A percentile compares a stretch with the other conserved stretches of the same genome.
These are phyloP conservation scores for Podilymbus podiceps DNA, from an alignment of 2,113 vertebrate genomes.

Conservation along the genomic window DNA sequence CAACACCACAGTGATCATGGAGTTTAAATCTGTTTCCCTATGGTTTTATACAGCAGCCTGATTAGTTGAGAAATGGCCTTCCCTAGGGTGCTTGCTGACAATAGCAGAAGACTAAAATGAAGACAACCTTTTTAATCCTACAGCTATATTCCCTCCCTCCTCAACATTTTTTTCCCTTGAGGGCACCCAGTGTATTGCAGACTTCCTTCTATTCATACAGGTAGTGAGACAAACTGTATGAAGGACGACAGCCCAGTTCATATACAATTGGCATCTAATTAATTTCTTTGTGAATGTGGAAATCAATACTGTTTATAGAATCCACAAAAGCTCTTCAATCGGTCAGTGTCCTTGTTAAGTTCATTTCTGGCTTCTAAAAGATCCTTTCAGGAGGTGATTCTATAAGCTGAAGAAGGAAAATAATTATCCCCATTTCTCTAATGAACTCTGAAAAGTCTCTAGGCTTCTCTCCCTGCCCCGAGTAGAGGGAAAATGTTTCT, in stretches of 20 bases:
- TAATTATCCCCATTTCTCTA: background rate
- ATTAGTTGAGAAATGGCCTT: background rate
- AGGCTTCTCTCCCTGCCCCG: background rate
- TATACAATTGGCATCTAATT: background rate
- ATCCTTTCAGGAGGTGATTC: background rate
- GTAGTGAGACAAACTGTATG: background rate
- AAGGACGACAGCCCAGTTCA: background rate
- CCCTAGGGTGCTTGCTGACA: background rate
- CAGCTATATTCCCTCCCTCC: background rate
- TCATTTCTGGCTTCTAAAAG: background rate
- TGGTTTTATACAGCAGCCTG: background rate
- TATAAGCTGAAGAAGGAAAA: background rate
- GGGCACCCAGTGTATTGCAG: background rate
- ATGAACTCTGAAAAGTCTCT: conserved; percentile 2
- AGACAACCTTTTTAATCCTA: background rate
- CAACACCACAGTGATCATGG: background rate
- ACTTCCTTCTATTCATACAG: background rate
- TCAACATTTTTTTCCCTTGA: background rate
- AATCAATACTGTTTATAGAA: conserved; percentile 34
- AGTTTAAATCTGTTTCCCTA: background rate
- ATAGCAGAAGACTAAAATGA: background rate
- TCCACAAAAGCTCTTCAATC: background rate
- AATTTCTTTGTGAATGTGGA: background rate
- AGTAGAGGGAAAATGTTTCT: background rate
- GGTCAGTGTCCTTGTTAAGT: conserved; percentile 22